These are phyloP conservation scores for Pogonomyrmex californicus DNA, from an alignment of 1,140 invertebrate species.

Conservation along the genomic window DNA sequence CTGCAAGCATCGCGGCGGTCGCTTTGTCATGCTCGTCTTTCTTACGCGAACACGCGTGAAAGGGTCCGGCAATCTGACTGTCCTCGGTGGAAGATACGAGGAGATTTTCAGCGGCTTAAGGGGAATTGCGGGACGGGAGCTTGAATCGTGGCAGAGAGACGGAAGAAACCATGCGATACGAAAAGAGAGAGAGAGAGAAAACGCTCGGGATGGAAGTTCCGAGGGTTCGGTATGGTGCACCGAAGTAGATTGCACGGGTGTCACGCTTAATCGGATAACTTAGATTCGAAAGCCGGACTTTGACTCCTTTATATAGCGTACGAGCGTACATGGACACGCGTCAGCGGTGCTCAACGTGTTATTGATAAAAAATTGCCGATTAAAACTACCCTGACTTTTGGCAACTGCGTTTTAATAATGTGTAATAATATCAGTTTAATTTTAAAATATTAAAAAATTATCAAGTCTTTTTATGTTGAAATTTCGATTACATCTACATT, in stretches of 20 bases:
- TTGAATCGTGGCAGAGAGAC: slow-evolving; percentile 15
- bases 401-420: slow-evolving; percentile 11
- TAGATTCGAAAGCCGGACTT: slow-evolving; percentile 77
- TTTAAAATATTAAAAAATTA: background rate
- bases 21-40: slow-evolving; percentile 66
- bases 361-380: slow-evolving; percentile 45
- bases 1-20: background rate
- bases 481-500: background rate
- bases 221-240: slow-evolving; percentile 61
- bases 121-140: slow-evolving; percentile 43
- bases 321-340: slow-evolving; percentile 31
- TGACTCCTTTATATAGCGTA: slow-evolving; percentile 72
- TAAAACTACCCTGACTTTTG: slow-evolving; percentile 28
- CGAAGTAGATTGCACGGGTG: slow-evolving; percentile 80
- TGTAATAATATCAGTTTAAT: background rate
- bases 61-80: slow-evolving; percentile 60
- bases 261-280: slow-evolving; percentile 83
- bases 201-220: slow-evolving; percentile 51
- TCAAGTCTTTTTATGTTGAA: background rate
- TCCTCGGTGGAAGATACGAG: slow-evolving; percentile 66
- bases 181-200: slow-evolving; percentile 51
- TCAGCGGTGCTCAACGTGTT: slow-evolving; percentile 43
- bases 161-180: slow-evolving; percentile 32
- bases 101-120: slow-evolving; percentile 74
- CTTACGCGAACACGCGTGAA: slow-evolving; percentile 70